These are phyloP conservation scores for Sturnus vulgaris DNA, from an alignment of 2,113 vertebrate species.

Conservation along the genomic window DNA sequence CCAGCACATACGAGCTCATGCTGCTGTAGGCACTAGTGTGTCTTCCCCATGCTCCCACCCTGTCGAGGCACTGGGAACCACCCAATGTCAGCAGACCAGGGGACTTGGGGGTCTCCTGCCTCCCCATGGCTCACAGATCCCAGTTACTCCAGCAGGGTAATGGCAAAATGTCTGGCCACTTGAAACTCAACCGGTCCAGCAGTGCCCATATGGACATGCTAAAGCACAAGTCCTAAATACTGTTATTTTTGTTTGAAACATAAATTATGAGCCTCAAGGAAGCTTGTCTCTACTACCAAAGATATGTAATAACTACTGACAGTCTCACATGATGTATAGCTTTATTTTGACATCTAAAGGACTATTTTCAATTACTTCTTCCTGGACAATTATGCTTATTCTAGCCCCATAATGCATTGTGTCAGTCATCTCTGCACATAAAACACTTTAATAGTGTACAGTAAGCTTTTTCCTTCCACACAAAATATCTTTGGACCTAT, in stretches of 20 bases:
- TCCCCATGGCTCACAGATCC: not conserved
- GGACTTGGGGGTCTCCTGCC: accelerated
- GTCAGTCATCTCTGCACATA: conserved; percentile 69
- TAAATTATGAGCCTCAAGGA: conserved; percentile 56
- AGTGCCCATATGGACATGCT: not conserved
- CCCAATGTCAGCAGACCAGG: accelerated
- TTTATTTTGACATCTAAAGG: conserved; percentile 71
- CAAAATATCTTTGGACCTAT: conserved; percentile 62
- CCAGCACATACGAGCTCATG: accelerated
- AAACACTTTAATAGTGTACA: conserved; percentile 65
- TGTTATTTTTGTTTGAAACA: conserved; percentile 21
- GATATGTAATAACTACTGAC: conserved; percentile 54
- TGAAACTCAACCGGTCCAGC: not conserved
- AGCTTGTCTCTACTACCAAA: conserved; percentile 27
- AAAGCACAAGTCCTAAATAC: not conserved
- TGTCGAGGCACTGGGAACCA: not conserved
- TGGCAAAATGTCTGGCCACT: not conserved
- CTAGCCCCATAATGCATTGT: conserved; percentile 67
- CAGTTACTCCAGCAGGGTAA: not conserved
- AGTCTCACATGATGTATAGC: conserved; percentile 49
- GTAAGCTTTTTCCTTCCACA: conserved; percentile 58
- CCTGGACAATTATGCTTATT: conserved; percentile 73
- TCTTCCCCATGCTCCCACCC: not conserved
- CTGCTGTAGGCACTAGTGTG: accelerated
- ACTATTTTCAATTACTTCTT: conserved; percentile 77